Evolutionary conservation across 2,113 vertebrate species (phyloP), one percentile per base, ranked within the genome.

Genomic region (Mormyrus iriodes): DNA sequence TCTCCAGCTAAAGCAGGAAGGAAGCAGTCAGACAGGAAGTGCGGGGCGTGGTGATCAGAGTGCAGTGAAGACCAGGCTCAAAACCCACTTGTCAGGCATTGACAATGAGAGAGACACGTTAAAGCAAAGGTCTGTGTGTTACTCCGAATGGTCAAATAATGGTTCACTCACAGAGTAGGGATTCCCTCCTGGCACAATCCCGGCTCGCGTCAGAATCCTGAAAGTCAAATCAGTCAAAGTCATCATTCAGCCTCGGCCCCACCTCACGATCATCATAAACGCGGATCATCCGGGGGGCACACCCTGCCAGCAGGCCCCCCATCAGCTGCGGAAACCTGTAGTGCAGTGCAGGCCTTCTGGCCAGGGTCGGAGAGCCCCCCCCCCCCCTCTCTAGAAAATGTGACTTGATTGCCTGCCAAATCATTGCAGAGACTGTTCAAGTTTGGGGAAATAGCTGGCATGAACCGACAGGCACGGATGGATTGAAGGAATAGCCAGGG

Each of bases 101-200:
- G 17, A 82, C 19, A 79, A 44, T 7, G 17, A 7, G 0, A 19
- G 76, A 44, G 19, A 21, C 17, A 79, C 21, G 39, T 82, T 31
- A 7, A 79, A 2, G 4, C 73, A 35, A 79, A 79, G 4, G 73
- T 1, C 15, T 39, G 39, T 42, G 4, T 2, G 15, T 5, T 42
- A 31, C 31, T 73, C 9, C 1, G 10, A 73, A 17, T 73, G 27
- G 69, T 35, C n/a, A 73, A 35, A 31, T 15, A 73, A 73, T 17
- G 17, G 39, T 21, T 46, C 55, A 90, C 90, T 91, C 86, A 94
- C 93, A 42, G 61, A 90, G 89, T 94, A 94, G 61, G 86, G 61
- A 27, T 89, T 88, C 48, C 91, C 87, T 49, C 90, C 89, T 1
- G 93, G 93, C 17, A 93, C 65, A 13, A 94, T 94, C 10, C 90